phyloP scores from a whole-genome alignment of 2,888 invertebrate genomes.

The Lochmaea crataegi region DNA sequence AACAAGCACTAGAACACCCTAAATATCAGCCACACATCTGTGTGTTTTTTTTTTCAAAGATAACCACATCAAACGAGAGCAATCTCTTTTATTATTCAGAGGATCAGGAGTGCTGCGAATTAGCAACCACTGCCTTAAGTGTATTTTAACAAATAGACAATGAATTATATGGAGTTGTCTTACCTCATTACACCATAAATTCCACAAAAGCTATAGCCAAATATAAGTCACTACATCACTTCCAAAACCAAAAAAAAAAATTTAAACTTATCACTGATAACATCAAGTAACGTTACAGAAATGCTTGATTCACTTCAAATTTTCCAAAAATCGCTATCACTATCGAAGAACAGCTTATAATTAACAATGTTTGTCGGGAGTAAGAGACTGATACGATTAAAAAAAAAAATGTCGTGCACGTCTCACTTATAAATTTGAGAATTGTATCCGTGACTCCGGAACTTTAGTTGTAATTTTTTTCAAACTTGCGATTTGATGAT shows the following conservation, averaged over 20 bases:
- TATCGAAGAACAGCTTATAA: neutral
- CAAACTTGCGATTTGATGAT: neutral
- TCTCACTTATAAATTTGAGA: conserved; percentile 10
- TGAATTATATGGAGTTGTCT: neutral
- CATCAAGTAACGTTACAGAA: neutral
- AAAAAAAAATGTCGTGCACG: neutral
- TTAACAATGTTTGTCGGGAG: neutral
- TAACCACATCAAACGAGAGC: too few relatives aligned
- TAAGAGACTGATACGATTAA: neutral
- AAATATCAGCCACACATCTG: too few relatives aligned
- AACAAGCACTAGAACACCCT: too few relatives aligned
- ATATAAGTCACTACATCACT: neutral
- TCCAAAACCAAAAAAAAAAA: neutral
- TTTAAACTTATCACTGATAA: neutral
- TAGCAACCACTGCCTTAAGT: too few relatives aligned
- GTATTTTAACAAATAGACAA: too few relatives aligned
- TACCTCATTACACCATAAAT: conserved; percentile 1
- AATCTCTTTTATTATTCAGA: too few relatives aligned
- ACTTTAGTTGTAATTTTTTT: neutral
- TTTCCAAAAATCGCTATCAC: neutral
- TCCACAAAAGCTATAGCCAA: neutral
- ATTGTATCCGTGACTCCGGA: conserved; percentile 8
- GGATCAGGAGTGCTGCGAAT: too few relatives aligned
- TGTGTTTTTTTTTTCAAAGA: too few relatives aligned
- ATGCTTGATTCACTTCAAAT: neutral